These are phyloP conservation scores for Diadophis punctatus DNA, from an alignment of 2,113 vertebrate species.

Conservation along the genomic window DNA sequence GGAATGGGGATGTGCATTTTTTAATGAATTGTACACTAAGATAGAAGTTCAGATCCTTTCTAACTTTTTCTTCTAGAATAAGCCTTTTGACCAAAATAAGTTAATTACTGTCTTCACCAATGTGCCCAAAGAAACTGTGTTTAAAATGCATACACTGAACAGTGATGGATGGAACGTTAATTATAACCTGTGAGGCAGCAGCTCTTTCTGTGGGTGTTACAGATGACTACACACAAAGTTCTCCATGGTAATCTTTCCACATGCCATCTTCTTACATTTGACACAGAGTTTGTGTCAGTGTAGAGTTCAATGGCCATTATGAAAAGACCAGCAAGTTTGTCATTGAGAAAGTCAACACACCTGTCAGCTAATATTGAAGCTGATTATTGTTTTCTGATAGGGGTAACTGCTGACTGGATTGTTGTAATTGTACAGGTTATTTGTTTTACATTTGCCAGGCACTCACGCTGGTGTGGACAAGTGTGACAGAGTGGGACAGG, in stretches of 20 bases:
- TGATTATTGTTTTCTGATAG: slow-evolving; percentile 29
- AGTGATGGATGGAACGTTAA: slow-evolving; percentile 16
- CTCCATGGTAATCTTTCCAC: slow-evolving; percentile 3
- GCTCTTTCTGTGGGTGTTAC: slow-evolving; percentile 4
- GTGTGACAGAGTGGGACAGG: neutral
- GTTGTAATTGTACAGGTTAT: neutral
- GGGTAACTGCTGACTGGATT: neutral
- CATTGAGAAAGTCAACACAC: slow-evolving; percentile 27
- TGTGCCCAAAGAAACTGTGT: neutral
- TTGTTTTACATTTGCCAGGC: neutral
- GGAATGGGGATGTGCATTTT: neutral
- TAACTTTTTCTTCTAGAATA: slow-evolving; percentile 5
- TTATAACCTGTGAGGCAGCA: slow-evolving; percentile 10
- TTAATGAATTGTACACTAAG: neutral
- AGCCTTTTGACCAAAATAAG: neutral
- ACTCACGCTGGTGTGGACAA: neutral
- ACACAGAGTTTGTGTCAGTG: slow-evolving; percentile 10
- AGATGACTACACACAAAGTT: slow-evolving; percentile 17
- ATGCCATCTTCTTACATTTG: slow-evolving; percentile 15
- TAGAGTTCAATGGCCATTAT: neutral
- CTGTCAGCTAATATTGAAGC: slow-evolving; percentile 21
- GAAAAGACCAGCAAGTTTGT: slow-evolving; percentile 14
- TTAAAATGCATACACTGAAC: slow-evolving; percentile 9
- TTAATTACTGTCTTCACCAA: neutral
- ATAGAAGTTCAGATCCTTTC: neutral